Evolutionary conservation across 1,140 invertebrate species (phyloP).

Genomic region (Drosophila tsacasi): DNA sequence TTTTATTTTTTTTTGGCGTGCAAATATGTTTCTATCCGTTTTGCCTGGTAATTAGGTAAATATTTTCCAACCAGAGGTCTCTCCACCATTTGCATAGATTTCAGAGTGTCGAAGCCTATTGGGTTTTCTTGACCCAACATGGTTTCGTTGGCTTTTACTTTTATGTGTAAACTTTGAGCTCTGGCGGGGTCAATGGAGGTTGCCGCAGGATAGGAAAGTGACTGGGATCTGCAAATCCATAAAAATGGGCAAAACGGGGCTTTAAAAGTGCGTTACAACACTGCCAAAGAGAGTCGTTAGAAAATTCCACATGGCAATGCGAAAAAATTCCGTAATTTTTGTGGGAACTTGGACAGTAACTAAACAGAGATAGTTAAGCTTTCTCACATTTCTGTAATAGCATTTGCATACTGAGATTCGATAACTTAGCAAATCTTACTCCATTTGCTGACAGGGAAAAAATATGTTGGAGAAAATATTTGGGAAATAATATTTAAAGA

Average conservation of each 20-base stretch:
- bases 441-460: background rate
- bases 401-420: slow-evolving; percentile 5
- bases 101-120: slow-evolving; percentile 26
- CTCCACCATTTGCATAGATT: slow-evolving; percentile 61
- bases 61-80: slow-evolving; percentile 58
- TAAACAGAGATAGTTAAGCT: slow-evolving; percentile 20
- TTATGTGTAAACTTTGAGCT: slow-evolving; percentile 47
- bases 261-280: slow-evolving; percentile 38
- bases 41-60: slow-evolving; percentile 75
- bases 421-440: slow-evolving; percentile 39
- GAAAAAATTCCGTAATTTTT: slow-evolving; percentile 35
- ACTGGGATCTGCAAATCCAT: slow-evolving; percentile 28
- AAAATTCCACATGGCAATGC: slow-evolving; percentile 45
- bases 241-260: slow-evolving; percentile 5
- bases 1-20: slow-evolving; percentile 30
- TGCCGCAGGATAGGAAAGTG: slow-evolving; percentile 33
- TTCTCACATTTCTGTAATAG: slow-evolving; percentile 21
- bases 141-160: slow-evolving; percentile 63
- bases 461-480: background rate
- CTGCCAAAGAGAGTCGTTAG: slow-evolving; percentile 25
- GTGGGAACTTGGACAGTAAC: slow-evolving; percentile 37
- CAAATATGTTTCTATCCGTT: slow-evolving; percentile 56
- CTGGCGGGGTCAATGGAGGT: slow-evolving; percentile 22
- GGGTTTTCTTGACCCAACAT: slow-evolving; percentile 68
- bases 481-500: background rate